A percentile compares a stretch with the other conserved stretches of the same genome.
These are phyloP conservation scores for Heliconius hewitsoni DNA, from an alignment of 1,140 invertebrate species.

Conservation along the genomic window DNA sequence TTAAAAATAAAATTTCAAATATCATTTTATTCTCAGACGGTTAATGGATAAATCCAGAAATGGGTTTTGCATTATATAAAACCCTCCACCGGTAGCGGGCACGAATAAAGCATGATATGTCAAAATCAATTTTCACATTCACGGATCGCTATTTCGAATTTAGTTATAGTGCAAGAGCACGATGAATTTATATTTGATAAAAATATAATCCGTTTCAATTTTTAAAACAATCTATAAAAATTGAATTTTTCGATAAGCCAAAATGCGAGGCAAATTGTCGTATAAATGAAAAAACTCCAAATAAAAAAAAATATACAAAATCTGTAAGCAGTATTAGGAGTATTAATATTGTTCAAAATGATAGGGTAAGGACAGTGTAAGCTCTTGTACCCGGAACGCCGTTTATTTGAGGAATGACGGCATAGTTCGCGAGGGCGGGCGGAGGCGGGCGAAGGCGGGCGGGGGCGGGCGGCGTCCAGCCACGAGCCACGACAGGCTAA, in stretches of 20 bases:
- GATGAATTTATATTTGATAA: neutral
- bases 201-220: neutral
- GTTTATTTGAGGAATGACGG: conserved; percentile 66
- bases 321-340: neutral
- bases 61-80: conserved; percentile 68
- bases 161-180: conserved; percentile 41
- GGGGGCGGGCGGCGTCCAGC: too few relatives aligned
- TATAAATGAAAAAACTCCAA: neutral
- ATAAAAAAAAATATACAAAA: neutral
- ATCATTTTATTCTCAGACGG: conserved; percentile 11
- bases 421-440: conserved; percentile 43
- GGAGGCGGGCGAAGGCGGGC: neutral
- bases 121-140: conserved; percentile 76
- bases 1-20: conserved; percentile 1
- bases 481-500: conserved; percentile 57
- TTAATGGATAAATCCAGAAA: conserved; percentile 53
- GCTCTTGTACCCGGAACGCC: neutral
- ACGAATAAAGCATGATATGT: conserved; percentile 53
- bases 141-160: conserved; percentile 49
- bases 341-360: neutral
- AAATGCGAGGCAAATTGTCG: neutral
- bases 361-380: conserved; percentile 1
- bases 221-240: neutral
- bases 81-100: conserved; percentile 24
- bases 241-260: neutral